Base-by-base conservation (phyloP, 2,888 invertebrate species). In the Coelogynopora nodosa region DNA sequence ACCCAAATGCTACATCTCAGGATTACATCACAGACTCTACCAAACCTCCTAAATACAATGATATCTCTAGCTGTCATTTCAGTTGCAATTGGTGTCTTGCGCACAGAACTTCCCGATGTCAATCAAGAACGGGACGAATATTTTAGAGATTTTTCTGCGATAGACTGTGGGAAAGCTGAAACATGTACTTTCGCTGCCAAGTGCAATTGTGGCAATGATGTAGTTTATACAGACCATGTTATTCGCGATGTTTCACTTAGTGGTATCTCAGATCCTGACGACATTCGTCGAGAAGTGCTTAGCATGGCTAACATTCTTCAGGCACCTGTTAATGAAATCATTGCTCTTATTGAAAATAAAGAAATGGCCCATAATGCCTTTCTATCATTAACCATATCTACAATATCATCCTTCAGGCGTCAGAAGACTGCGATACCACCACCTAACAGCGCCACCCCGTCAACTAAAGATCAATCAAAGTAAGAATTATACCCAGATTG, bases 11-110 rank as follows among this genome's bases (percentile, higher is more conserved):
- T 2, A 74, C 23, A n/a, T n/a, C n/a, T n/a, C n/a, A n/a, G n/a
- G n/a, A n/a, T n/a, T n/a, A n/a, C n/a, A 74, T 74, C 74, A 74
- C 74, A 74, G 74, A 74, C 74, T n/a, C 74, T 74, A 10, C 74
- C 74, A 13, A 74, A 74, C 74, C 74, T 74, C 2, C 74, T 74
- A 10, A n/a, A n/a, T n/a, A 26, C 74, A 10, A 74, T 74, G 74
- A 10, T 10, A 74, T 74, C 74, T n/a, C 23, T 74, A 23, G 74
- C 74, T n/a, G 74, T 74, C 23, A 74, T 74, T 5, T 23, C 74
- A 74, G 23, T 74, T 74, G 74, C 74, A n/a, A 74, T 74, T 23
- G 74, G 18, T 10, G 74, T 74, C 74, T 74, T 74, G 23, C 2
- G 74, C 27, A 74, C 27, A 2, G 74, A 74, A 74, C 74, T 74